Conservation (phyloP, 1,140 invertebrate genomes). For the Drosophila kanapiae region DNA sequence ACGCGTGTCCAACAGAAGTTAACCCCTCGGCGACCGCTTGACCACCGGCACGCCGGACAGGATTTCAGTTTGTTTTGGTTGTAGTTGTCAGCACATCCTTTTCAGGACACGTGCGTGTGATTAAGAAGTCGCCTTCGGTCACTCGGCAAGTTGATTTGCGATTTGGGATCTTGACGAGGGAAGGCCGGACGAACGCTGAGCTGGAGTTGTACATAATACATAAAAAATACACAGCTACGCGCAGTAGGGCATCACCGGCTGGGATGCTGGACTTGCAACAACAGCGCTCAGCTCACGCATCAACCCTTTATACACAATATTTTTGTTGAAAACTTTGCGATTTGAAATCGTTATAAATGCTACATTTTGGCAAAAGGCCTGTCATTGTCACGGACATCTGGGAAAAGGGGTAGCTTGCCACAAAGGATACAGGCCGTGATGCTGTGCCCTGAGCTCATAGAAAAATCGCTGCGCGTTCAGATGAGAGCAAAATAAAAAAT, state of each 20-base stretch:
- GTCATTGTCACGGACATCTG: constrained; percentile 56
- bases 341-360: constrained; percentile 76
- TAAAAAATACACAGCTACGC: constrained; percentile 1
- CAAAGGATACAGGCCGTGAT: constrained; percentile 63
- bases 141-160: constrained; percentile 44
- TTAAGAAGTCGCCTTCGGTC: constrained; percentile 64
- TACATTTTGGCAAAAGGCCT: constrained; percentile 77
- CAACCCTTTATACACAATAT: constrained; percentile 75
- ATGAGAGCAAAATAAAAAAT: constrained; percentile 44
- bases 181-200: constrained; percentile 7
- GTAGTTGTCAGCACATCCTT: constrained; percentile 49
- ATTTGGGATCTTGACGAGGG: constrained; percentile 23
- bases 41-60: constrained; percentile 39
- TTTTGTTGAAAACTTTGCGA: constrained; percentile 69
- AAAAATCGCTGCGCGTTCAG: constrained; percentile 58
- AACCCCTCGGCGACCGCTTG: constrained; percentile 63
- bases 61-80: constrained; percentile 44
- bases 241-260: constrained; percentile 44
- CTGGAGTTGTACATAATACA: constrained; percentile 1
- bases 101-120: constrained; percentile 55
- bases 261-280: constrained; percentile 40
- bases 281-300: constrained; percentile 17
- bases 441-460: constrained; percentile 59
- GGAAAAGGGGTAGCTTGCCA: constrained; percentile 71
- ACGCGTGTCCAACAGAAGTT: constrained; percentile 62